These are phyloP conservation scores for Anableps anableps DNA, from an alignment of 2,797 vertebrate species.

Conservation along the genomic window DNA sequence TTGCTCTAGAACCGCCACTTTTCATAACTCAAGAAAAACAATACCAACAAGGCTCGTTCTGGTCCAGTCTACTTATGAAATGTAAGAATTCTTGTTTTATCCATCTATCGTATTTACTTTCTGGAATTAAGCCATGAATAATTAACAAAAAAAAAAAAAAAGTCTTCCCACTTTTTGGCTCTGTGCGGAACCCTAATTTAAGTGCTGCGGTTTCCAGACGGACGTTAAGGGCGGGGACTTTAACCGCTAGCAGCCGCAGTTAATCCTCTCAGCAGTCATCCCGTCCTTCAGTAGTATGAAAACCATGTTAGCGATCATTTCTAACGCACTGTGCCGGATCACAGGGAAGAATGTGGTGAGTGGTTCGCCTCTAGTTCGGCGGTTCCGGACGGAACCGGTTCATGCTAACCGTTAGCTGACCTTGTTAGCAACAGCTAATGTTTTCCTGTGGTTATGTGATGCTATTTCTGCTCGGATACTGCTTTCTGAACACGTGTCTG, in stretches of 20 bases:
- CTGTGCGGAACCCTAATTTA: not conserved
- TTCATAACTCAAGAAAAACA: not conserved
- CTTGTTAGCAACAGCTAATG: slow-evolving; percentile 47
- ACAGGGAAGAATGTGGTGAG: slow-evolving; percentile 75
- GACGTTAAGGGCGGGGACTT: slow-evolving; percentile 18
- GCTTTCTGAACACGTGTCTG: not conserved
- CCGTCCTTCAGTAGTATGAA: slow-evolving; percentile 55
- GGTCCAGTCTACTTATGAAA: not conserved
- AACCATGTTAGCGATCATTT: slow-evolving; percentile 73
- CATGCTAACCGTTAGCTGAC: slow-evolving; percentile 55
- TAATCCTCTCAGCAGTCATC: slow-evolving; percentile 31
- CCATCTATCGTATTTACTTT: not conserved
- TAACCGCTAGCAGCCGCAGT: not conserved
- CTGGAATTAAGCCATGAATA: not conserved
- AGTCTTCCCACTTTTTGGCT: too few relatives aligned
- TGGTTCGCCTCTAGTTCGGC: not conserved
- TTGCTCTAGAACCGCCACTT: too few relatives aligned
- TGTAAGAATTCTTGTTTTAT: not conserved
- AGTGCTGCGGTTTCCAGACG: not conserved
- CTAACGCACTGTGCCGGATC: slow-evolving; percentile 71
- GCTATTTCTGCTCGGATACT: not conserved
- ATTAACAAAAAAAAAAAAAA: not conserved
- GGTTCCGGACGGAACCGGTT: not conserved
- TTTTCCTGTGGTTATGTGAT: not conserved
- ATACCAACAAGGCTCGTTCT: not conserved